A percentile compares a stretch with the other conserved stretches of the same genome.
phyloP scores from a whole-genome alignment of 2,113 vertebrate species.

The Oreochromis spilurus region DNA sequence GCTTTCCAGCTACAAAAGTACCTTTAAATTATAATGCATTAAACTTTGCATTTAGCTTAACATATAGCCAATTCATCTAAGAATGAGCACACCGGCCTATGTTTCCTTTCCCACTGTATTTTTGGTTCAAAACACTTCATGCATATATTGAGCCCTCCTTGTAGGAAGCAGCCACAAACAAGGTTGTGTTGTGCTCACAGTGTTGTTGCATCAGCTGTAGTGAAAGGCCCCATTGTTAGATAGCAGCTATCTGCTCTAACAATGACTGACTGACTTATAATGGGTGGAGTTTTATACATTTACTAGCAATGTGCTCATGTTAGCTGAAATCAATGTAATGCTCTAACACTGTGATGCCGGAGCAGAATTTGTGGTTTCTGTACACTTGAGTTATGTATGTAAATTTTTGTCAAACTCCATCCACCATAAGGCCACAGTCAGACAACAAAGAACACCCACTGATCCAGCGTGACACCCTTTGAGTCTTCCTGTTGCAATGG shows the following conservation, averaged over 20 bases:
- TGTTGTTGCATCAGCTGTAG: conserved; percentile 33
- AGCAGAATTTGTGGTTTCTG: neutral
- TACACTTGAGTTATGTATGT: neutral
- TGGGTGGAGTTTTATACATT: conserved; percentile 27
- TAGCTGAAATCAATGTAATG: neutral
- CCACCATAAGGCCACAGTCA: conserved; percentile 24
- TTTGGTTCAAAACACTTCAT: conserved; percentile 26
- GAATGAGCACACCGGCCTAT: neutral
- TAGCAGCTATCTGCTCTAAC: conserved; percentile 16
- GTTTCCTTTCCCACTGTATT: conserved; percentile 6
- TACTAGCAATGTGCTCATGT: neutral
- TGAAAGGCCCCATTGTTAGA: conserved; percentile 49
- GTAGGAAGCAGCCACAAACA: conserved; percentile 8
- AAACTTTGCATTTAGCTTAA: neutral
- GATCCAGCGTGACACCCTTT: conserved; percentile 30
- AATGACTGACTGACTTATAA: conserved; percentile 29
- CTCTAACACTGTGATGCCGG: neutral
- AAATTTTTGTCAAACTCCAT: conserved; percentile 31
- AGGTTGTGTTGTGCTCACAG: conserved; percentile 13
- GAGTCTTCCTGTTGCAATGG: conserved; percentile 43
- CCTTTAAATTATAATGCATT: neutral
- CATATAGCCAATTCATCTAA: neutral
- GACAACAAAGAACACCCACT: conserved; percentile 40
- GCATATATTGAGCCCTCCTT: conserved; percentile 18
- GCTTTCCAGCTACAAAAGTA: neutral